Conservation (phyloP, 2,797 vertebrate species). For the Acipenser ruthenus region DNA sequence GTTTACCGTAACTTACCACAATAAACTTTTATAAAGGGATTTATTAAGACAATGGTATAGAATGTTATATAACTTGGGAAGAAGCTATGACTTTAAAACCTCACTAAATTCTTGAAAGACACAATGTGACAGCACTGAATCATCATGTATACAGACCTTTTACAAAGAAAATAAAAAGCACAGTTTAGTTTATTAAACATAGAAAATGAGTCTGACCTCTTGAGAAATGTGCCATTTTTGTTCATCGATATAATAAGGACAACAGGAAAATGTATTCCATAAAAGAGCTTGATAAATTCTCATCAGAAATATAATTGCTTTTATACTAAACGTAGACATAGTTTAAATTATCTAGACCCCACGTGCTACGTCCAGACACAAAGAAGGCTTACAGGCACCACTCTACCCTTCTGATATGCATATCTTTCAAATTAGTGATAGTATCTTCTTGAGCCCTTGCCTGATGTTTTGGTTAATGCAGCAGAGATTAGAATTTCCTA, state of each 20-base stretch:
- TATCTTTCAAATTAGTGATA: constrained; percentile 28
- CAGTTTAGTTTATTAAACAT: too few relatives aligned
- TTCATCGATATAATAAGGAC: constrained; percentile 10
- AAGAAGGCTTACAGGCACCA: constrained; percentile 37
- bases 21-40: too few relatives aligned
- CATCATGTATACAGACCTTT: too few relatives aligned
- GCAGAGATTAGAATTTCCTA: constrained; percentile 51
- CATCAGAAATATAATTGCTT: constrained; percentile 39
- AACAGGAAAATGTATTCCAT: constrained; percentile 26
- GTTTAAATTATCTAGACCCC: constrained; percentile 43
- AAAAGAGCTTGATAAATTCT: constrained; percentile 28
- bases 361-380: constrained; percentile 34
- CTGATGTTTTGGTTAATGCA: constrained; percentile 43
- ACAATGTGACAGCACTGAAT: too few relatives aligned
- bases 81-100: too few relatives aligned
- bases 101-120: too few relatives aligned
- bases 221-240: too few relatives aligned
- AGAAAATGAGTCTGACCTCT: too few relatives aligned
- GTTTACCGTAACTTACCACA: too few relatives aligned
- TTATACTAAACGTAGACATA: constrained; percentile 30
- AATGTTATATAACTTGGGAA: too few relatives aligned
- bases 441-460: constrained; percentile 33
- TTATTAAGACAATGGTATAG: too few relatives aligned
- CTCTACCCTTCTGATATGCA: constrained; percentile 28
- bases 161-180: too few relatives aligned